Evolutionary conservation across 2,888 invertebrate genomes (phyloP), one percentile per base, ranked within the genome.

Genomic region (Tiphia femorata): DNA sequence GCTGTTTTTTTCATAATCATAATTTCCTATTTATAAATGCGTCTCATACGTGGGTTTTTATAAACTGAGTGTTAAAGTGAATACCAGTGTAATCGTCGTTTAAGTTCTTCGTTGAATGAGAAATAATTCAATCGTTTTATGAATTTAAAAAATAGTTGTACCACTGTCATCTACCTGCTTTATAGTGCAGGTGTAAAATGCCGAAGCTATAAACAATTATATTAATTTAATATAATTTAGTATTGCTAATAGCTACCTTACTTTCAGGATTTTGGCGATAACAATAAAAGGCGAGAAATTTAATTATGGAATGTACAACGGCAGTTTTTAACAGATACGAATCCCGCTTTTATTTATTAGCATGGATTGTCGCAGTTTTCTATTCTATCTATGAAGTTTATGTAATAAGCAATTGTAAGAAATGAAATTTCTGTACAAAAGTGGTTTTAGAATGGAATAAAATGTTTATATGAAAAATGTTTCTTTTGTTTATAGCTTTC

Each of bases 361-460:
- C 85, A 58, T 91, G 90, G 90, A 86, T 77, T 41, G 74, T 77
- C 27, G 86, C 86, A 17, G 87, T 89, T 68, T 72, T 87, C 50
- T 89, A 86, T 81, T 86, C 88, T 2, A 81, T 89, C 48, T 87
- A 86, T 69, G 84, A 85, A 69, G 85, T 90, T 67, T 84, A 85
- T 72, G 70, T 81, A 37, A 84, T 85, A 51, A 86, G 87, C 75
- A 84, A 84, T 70, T 85, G 90, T 90, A 85, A 83, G 79, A 14
- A 27, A 20, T 2, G 2, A 37, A 29, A 47, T 50, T 49, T 17
- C 19, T 23, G 1, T 16, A 38, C 5, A 29, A 17, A 37, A 7
- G 16, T 19, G 30, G 5, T 35, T 41, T 17, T 16, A 51, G 35
- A 7, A 30, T 40, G 12, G 17, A 51, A n/a, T 21, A n/a, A 38